Evolutionary conservation across 2,797 vertebrate species (phyloP).

Genomic region (Phylloscopus collybita): DNA sequence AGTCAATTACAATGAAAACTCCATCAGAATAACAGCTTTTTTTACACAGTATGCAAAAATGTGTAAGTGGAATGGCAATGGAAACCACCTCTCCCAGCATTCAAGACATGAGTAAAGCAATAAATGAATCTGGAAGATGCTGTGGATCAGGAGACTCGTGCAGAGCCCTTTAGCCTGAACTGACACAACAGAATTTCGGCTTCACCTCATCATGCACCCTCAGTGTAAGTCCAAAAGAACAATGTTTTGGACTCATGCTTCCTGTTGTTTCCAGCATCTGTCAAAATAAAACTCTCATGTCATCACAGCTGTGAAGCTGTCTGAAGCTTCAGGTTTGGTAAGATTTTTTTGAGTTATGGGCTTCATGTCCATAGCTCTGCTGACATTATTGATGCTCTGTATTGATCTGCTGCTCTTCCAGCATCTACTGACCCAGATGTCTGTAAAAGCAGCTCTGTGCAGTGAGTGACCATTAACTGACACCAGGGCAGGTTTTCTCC

Average conservation of each 20-base stretch:
- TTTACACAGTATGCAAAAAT: background rate
- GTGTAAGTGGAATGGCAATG: background rate
- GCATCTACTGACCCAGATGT: background rate
- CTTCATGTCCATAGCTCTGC: background rate
- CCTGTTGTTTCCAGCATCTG: background rate
- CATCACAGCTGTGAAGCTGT: background rate
- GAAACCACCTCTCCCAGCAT: background rate
- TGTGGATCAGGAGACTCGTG: background rate
- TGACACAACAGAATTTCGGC: rapidly evolving
- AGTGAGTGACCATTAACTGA: background rate
- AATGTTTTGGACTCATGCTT: background rate
- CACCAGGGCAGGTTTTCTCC: background rate
- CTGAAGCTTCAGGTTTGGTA: background rate
- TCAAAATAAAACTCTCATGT: background rate
- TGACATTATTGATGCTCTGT: background rate
- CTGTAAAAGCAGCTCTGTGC: background rate
- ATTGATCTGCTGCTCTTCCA: background rate
- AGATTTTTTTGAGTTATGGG: background rate
- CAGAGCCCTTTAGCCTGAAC: background rate
- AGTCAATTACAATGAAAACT: background rate
- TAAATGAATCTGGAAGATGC: background rate
- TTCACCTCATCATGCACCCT: background rate
- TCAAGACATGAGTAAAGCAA: background rate
- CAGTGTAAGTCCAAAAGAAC: background rate
- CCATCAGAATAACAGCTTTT: background rate